Percentiles rank a stretch among this genome's conserved stretches.
phyloP scores from a whole-genome alignment of 2,888 invertebrate genomes.

The Athrips mouffetella region DNA sequence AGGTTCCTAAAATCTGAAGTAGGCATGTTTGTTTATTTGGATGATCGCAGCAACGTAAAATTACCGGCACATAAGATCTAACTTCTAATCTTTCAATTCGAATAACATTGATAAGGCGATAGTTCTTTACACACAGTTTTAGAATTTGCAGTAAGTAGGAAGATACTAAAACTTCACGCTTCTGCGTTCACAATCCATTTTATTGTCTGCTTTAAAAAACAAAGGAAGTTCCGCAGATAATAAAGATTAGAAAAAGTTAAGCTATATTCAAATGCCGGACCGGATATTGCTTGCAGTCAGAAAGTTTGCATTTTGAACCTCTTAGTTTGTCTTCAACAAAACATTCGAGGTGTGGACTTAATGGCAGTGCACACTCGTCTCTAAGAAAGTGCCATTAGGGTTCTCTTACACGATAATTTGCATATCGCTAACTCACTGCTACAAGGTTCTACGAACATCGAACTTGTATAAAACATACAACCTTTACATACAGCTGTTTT shows the following conservation, averaged over 20 bases:
- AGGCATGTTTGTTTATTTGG: no score
- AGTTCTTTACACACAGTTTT: no score
- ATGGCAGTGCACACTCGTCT: conserved; percentile 18
- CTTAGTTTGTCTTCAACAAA: conserved; percentile 5
- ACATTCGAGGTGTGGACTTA: conserved; percentile 9
- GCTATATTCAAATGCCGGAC: background rate
- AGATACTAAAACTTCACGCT: background rate
- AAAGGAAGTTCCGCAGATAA: background rate
- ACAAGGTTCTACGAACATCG: no score
- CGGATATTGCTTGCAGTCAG: background rate
- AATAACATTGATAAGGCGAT: no score
- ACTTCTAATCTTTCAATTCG: no score
- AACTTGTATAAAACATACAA: no score
- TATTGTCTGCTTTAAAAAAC: background rate
- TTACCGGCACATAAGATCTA: no score
- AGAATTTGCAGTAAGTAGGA: background rate
- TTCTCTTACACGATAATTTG: conserved; percentile 38
- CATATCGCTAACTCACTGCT: no score
- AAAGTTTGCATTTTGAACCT: conserved; percentile 1
- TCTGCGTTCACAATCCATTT: no score
- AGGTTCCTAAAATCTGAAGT: no score
- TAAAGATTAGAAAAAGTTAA: background rate
- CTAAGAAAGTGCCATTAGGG: conserved; percentile 44
- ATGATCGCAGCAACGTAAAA: no score
- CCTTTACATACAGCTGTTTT: no score